Evolutionary conservation across 2,797 vertebrate species (phyloP).

Genomic region (Syndactyla subalaris): DNA sequence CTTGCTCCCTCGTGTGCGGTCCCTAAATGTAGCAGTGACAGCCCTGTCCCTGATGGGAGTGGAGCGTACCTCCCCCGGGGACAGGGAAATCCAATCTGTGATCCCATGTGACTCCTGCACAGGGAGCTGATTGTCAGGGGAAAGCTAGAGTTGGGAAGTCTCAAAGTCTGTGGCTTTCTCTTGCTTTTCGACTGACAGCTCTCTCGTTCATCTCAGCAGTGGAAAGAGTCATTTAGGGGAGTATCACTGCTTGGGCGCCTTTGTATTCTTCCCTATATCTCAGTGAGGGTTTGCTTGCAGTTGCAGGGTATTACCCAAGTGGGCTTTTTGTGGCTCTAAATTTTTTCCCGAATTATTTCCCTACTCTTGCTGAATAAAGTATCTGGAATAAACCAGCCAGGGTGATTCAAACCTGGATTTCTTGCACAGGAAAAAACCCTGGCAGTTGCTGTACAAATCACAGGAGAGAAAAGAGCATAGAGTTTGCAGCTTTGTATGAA

Average conservation of each 20-base stretch:
- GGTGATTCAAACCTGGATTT: background rate
- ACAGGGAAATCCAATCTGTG: background rate
- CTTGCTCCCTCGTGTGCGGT: background rate
- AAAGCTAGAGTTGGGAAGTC: background rate
- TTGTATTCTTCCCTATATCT: background rate
- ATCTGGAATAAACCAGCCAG: background rate
- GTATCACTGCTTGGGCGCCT: background rate
- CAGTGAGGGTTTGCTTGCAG: accelerated
- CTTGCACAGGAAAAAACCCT: background rate
- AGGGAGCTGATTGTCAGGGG: background rate
- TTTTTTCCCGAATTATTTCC: background rate
- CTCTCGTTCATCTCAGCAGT: background rate
- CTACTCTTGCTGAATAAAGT: background rate
- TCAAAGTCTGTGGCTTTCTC: background rate
- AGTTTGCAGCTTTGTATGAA: background rate
- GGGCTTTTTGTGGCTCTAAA: background rate
- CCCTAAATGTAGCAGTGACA: background rate
- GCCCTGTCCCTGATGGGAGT: background rate
- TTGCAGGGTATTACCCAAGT: background rate
- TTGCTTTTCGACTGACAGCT: background rate
- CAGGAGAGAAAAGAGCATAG: background rate
- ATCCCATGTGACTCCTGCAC: background rate
- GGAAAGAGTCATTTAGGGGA: background rate
- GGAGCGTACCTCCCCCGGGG: background rate
- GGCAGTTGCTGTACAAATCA: background rate